Evolutionary conservation across 2,888 invertebrate genomes (phyloP).

Genomic region (Crepidodera aurea): DNA sequence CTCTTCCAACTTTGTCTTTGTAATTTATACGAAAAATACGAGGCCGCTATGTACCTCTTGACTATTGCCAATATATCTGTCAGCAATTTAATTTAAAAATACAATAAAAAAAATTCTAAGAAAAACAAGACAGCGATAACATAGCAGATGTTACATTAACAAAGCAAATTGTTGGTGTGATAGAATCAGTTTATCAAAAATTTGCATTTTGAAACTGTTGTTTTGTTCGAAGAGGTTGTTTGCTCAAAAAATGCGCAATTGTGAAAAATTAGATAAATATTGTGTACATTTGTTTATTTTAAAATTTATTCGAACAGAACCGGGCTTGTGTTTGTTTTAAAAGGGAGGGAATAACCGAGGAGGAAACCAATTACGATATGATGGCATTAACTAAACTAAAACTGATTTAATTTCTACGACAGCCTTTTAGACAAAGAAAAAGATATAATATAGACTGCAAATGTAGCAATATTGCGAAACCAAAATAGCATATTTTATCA

Average conservation of each 20-base stretch:
- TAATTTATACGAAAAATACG: constrained; percentile 2
- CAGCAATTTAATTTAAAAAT: not conserved
- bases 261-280: not conserved
- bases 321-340: no score
- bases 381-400: no score
- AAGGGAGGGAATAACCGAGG: no score
- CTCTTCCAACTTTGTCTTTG: not conserved
- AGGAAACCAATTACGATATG: no score
- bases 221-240: not conserved
- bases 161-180: not conserved
- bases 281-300: not conserved
- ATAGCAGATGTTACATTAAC: not conserved
- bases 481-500: no score
- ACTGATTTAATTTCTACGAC: no score
- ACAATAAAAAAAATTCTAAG: not conserved
- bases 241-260: not conserved
- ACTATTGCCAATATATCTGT: constrained; percentile 4
- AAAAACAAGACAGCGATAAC: not conserved
- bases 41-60: not conserved
- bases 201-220: not conserved
- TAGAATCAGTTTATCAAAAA: not conserved
- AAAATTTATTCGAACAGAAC: not conserved
- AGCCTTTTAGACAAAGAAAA: no score
- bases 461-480: no score
- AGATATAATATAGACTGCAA: no score